phyloP scores from a whole-genome alignment of 2,888 invertebrate species.

The Hoplodrina ambigua region DNA sequence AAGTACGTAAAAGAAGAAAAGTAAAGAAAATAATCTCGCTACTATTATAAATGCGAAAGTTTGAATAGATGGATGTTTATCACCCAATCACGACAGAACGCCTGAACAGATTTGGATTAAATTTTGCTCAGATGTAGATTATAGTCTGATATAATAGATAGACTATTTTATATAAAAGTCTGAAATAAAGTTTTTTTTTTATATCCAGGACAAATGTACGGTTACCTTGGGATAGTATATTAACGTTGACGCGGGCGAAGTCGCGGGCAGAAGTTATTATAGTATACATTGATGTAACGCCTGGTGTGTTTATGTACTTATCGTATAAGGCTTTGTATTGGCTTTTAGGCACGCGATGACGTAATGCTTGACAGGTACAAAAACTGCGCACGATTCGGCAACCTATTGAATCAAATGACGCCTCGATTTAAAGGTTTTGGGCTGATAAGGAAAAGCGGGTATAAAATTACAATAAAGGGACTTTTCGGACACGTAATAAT shows the following conservation, averaged over 20 bases:
- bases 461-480: neutral
- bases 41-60: too few relatives aligned
- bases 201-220: too few relatives aligned
- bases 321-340: constrained; percentile 16
- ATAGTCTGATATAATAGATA: too few relatives aligned
- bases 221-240: too few relatives aligned
- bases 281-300: neutral
- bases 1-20: neutral
- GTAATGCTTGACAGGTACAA: constrained; percentile 34
- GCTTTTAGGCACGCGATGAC: constrained; percentile 34
- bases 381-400: constrained; percentile 29
- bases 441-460: neutral
- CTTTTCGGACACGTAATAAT: neutral
- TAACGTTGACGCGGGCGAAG: too few relatives aligned
- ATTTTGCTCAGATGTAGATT: too few relatives aligned
- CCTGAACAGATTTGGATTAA: too few relatives aligned
- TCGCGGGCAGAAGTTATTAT: too few relatives aligned
- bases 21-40: neutral
- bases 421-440: constrained; percentile 17
- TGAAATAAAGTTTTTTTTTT: too few relatives aligned
- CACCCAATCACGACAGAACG: too few relatives aligned
- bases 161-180: too few relatives aligned
- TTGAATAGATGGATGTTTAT: too few relatives aligned
- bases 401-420: constrained; percentile 12
- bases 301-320: constrained; percentile 15